Base-by-base conservation (phyloP, 2,113 vertebrate genomes). In the Pleuronectes platessa region DNA sequence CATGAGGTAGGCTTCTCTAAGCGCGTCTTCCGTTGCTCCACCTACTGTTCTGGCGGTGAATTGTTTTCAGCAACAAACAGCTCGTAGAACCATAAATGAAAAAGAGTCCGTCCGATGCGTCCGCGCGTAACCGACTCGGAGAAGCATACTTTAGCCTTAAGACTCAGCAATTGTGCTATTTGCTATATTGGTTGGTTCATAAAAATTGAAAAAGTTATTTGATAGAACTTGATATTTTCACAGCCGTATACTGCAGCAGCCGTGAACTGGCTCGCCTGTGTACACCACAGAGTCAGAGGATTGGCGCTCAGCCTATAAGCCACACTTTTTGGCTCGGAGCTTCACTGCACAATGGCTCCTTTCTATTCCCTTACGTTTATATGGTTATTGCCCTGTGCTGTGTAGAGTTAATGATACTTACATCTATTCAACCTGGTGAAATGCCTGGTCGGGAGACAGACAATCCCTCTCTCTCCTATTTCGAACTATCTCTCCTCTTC, bases 351-450 rank as follows among this genome's bases (percentile, higher is more conserved):
- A 83, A 68, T 55, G 63, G 21, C 65, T 74, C 72, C 66, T 71
- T 79, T 78, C 54, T 79, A 35, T 65, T 47, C 61, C 63, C 17
- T 59, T 15, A 65, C 54, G 53, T 79, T 81, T 58, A 71, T 71
- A 71, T 72, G 72, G 82, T 88, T 61, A 81, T 66, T 21, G 11
- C 47, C 13, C 3, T 65, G 61, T 68, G 62, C 61, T 35, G 49
- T 4, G 35, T 71, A 61, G 71, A 74, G 76, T 71, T 73, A 74
- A 82, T 74, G 51, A 86, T 79, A 81, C 79, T 73, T 71, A 66
- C 71, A 74, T 72, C 68, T 71, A 75, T 85, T 86, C 74, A 86
- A 63, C 78, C 27, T 55, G 73, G 70, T 72, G 59, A 66, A 74
- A 54, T 79, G 71, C 76, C 47, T 84, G 26, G 5, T 15, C 78